Evolutionary conservation across 2,888 invertebrate genomes (phyloP), one percentile per base, ranked within the genome.

Genomic region (Chymomyza procnemis): DNA sequence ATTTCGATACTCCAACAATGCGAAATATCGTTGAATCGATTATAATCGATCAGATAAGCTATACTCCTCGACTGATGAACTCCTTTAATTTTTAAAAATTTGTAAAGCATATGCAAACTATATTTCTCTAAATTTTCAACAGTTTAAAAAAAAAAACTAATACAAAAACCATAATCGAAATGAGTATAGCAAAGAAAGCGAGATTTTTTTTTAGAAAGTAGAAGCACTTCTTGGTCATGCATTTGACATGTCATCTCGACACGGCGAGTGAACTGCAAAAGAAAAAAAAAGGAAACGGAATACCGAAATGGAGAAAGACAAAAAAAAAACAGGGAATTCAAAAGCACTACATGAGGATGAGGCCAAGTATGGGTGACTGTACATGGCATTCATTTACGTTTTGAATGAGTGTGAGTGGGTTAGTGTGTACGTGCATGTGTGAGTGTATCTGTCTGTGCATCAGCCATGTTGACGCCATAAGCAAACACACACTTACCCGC

Each of bases 231-330:
- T 78, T 79, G 79, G 68, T 79, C 79, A 72, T 76, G 78, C 79
- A 79, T 70, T 74, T 78, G 78, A 76, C 76, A 78, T 79, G 74
- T 74, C 70, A 72, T 74, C 74, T 66, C 72, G 76, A 75, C 66
- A 52, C 57, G 64, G 67, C 72, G 59, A 60, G 64, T 56, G 30
- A 56, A 18, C 30, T 26, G 26, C 30, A 26, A 56, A 30, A 56
- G 30, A 30, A 62, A 30, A 69, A 75, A 69, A 75, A 64, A 78
- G 69, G 78, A 76, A 76, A 64, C 76, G 64, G 8, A 26, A 41
- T 30, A 30, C 30, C 6, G 6, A 41, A 6, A 0, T 26, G 3
- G 26, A 26, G 26, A 26, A 41, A 41, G 34, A 41, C 34, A 41
- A 12, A 41, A 41, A 41, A 41, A 41, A 41, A 41, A 41, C 1